phyloP scores from a whole-genome alignment of 2,888 invertebrate genomes.

The Meta bourneti region DNA sequence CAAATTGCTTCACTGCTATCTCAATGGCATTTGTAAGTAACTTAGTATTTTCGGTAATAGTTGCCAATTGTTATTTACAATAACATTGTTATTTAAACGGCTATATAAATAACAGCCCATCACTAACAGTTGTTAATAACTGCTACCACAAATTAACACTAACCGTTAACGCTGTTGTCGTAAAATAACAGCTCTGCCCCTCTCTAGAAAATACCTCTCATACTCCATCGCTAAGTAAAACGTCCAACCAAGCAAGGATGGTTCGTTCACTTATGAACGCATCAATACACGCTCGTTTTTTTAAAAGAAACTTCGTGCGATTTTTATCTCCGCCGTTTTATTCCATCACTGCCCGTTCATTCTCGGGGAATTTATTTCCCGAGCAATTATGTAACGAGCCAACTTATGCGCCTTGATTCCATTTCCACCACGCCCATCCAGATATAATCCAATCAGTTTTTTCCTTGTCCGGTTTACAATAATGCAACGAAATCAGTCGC shows the following conservation, averaged over 20 bases:
- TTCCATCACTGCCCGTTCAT: conserved; percentile 21
- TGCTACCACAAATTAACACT: too few relatives aligned
- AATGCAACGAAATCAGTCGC: conserved; percentile 56
- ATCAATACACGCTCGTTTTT: conserved; percentile 15
- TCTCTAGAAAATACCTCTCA: too few relatives aligned
- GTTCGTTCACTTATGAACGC: neutral
- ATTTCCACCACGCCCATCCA: conserved; percentile 27
- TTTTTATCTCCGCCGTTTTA: conserved; percentile 20
- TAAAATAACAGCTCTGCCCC: too few relatives aligned
- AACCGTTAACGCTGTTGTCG: too few relatives aligned
- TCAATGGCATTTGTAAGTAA: too few relatives aligned
- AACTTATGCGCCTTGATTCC: conserved; percentile 6
- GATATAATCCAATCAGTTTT: conserved; percentile 65
- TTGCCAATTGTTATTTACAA: too few relatives aligned
- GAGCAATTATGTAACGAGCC: conserved; percentile 57
- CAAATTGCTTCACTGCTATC: too few relatives aligned
- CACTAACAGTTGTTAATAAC: too few relatives aligned
- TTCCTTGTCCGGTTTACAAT: conserved; percentile 53
- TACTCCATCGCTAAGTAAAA: too few relatives aligned
- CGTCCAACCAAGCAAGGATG: neutral
- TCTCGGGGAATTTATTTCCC: conserved; percentile 35
- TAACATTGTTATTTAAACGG: too few relatives aligned
- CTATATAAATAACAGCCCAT: too few relatives aligned
- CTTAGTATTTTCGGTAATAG: too few relatives aligned
- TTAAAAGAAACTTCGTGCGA: conserved; percentile 1